These are phyloP conservation scores for Rhynchophorus ferrugineus DNA, from an alignment of 1,140 invertebrate genomes.

Conservation along the genomic window DNA sequence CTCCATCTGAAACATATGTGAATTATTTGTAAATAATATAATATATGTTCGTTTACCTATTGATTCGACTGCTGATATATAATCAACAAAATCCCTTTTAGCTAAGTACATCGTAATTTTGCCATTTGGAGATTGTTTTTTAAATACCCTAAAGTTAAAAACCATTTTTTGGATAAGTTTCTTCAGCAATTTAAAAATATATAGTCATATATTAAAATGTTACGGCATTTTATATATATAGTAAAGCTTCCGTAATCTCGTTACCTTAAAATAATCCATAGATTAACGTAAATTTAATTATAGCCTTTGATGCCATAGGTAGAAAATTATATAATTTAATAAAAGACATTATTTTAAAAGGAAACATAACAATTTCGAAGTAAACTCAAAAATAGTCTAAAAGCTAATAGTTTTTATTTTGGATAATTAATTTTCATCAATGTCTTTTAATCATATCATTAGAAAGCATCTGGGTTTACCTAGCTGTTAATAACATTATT, in stretches of 20 bases:
- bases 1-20: constrained; percentile 64
- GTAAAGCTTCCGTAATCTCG: constrained; percentile 2
- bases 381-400: no score
- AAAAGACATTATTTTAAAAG: not conserved
- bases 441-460: no score
- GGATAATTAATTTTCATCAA: no score
- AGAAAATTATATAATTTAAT: not conserved
- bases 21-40: not conserved
- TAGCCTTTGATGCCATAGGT: not conserved
- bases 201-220: no score
- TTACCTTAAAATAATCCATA: constrained; percentile 2
- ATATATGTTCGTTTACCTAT: constrained; percentile 60
- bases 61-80: constrained; percentile 84
- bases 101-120: constrained; percentile 93
- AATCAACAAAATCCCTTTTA: constrained; percentile 94
- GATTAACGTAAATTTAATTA: constrained; percentile 7
- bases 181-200: no score
- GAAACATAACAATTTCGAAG: no score
- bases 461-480: no score
- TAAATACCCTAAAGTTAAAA: constrained; percentile 87
- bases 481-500: no score
- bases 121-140: constrained; percentile 90
- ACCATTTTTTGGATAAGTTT: constrained; percentile 67
- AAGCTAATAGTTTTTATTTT: no score
- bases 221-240: no score